phyloP scores from a whole-genome alignment of 2,888 invertebrate species.

The Rhamnusium bicolor region DNA sequence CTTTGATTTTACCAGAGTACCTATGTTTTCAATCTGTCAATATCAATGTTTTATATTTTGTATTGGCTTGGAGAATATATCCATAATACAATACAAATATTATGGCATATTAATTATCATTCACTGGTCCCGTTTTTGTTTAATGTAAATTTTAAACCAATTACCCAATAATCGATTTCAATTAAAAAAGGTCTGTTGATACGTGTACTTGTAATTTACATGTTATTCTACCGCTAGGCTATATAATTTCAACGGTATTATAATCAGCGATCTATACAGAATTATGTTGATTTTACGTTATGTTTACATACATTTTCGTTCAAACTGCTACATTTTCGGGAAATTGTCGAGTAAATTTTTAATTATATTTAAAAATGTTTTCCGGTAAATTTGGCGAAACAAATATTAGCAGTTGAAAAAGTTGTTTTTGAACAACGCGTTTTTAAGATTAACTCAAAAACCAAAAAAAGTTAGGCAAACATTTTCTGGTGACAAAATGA shows the following conservation, averaged over 20 bases:
- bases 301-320: background rate
- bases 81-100: background rate
- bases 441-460: too few species aligned
- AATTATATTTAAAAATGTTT: background rate
- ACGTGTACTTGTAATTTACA: conserved; percentile 9
- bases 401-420: background rate
- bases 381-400: background rate
- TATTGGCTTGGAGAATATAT: background rate
- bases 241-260: background rate
- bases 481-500: too few species aligned
- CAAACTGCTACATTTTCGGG: background rate
- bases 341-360: background rate
- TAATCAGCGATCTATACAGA: background rate
- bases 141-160: conserved; percentile 3
- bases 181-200: conserved; percentile 6
- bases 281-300: background rate
- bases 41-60: background rate
- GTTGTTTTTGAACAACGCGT: too few species aligned
- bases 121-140: background rate
- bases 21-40: too few species aligned
- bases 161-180: conserved; percentile 19
- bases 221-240: background rate
- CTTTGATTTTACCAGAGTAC: too few species aligned
- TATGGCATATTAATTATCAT: background rate
- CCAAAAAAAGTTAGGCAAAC: too few species aligned